phyloP scores from a whole-genome alignment of 2,888 invertebrate species.

The Hypomecis atomaria region DNA sequence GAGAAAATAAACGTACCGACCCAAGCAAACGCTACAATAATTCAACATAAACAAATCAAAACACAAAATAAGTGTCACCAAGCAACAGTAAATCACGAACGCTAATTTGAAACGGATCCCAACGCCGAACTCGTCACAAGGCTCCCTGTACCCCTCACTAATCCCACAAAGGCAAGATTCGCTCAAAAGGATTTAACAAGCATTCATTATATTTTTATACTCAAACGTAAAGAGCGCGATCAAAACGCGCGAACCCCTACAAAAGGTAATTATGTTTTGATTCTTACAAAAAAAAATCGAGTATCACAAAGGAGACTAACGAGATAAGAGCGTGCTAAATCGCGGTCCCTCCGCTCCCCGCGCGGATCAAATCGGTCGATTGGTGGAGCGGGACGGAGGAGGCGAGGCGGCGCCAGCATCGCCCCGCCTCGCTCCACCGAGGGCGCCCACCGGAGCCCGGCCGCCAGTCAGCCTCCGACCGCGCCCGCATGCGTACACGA shows the following conservation, averaged over 20 bases:
- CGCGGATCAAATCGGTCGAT: constrained; percentile 82
- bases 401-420: constrained; percentile 46
- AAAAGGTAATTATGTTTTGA: constrained; percentile 85
- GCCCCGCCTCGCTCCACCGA: constrained; percentile 54
- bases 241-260: constrained; percentile 83
- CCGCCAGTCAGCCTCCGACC: constrained; percentile 80
- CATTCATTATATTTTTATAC: constrained; percentile 85
- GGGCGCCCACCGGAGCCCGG: constrained; percentile 53
- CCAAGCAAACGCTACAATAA: constrained; percentile 12
- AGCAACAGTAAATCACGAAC: constrained; percentile 72
- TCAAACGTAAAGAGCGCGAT: constrained; percentile 81
- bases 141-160: constrained; percentile 56
- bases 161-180: constrained; percentile 77
- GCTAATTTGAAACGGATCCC: constrained; percentile 81
- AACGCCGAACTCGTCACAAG: constrained; percentile 59
- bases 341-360: constrained; percentile 76
- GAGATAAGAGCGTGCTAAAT: constrained; percentile 85
- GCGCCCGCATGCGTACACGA: constrained; percentile 83
- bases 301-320: constrained; percentile 85
- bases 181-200: constrained; percentile 84
- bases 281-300: constrained; percentile 82
- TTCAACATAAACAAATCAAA: constrained; percentile 60
- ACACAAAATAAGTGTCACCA: constrained; percentile 65
- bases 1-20: constrained; percentile 1
- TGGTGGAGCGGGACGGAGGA: constrained; percentile 72